Base-by-base conservation (phyloP, 2,888 invertebrate genomes). In the Oxycera nigricornis region DNA sequence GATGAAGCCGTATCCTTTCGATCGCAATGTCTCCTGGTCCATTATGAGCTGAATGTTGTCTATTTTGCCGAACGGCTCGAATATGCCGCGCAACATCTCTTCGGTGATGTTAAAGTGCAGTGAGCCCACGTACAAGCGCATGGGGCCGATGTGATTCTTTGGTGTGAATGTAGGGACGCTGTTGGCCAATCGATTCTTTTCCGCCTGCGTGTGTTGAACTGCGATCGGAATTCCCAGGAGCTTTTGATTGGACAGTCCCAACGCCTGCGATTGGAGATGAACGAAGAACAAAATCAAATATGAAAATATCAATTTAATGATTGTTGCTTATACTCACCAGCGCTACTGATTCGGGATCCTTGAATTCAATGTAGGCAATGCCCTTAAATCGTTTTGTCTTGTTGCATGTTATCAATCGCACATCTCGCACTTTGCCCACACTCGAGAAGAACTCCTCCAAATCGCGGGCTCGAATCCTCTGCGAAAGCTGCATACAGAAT, bases 341-440 rank as follows among this genome's bases (percentile, higher is more conserved):
- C 75, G 97, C 94, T 7, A 99, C 98, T 77, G 97, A 96, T 87
- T 98, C 98, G 0, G 97, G 94, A 87, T 98, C 98, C 85, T 94
- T 94, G 84, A 99, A 99, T 87, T 99, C 99, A 76, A 99, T 96
- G 83, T 99, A 99, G n/a, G 98, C 96, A 80, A 99, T 98, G 59
- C 99, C 99, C 87, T 99, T 99, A 82, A 98, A 98, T 79, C 98
- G 88, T 82, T 98, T 91, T 0, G 99, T 99, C 86, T 98, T 98
- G 86, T 98, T 98, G 86, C 99, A 99, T 74, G 97, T 97, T 75
- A 99, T 99, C 80, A 99, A 91, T 81, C 98, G 90, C 22, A 99
- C 99, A 87, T 99, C 99, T 80, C 97, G 91, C 75, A 97, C 97
- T 90, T 97, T 97, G 57, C 99, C 99, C 75, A 99, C 98, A 76